A percentile compares a stretch with the other conserved stretches of the same genome.
phyloP scores from a whole-genome alignment of 2,113 vertebrate genomes.

The Phoxinus phoxinus region DNA sequence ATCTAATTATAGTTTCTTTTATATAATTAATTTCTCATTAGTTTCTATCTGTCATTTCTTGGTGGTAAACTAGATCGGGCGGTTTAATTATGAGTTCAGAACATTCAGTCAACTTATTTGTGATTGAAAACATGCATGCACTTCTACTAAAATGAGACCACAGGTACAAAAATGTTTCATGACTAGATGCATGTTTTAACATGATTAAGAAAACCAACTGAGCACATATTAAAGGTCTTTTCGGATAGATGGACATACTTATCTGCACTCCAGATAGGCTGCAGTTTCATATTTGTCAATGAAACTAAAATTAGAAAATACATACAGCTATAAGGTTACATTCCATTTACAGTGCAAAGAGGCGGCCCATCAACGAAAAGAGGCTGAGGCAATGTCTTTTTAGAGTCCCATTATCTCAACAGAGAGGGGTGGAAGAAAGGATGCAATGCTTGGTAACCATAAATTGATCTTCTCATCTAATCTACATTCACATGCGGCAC shows the following conservation, averaged over 20 bases:
- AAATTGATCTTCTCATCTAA: conserved; percentile 1
- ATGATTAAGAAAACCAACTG: no score
- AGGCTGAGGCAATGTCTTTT: not conserved
- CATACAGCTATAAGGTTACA: conserved; percentile 41
- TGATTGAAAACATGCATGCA: not conserved
- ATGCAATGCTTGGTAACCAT: not conserved
- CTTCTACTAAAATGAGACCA: not conserved
- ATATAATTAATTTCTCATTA: not conserved
- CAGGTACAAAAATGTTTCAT: not conserved
- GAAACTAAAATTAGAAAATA: conserved; percentile 26
- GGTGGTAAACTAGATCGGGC: not conserved
- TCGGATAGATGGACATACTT: not conserved
- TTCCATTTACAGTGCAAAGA: conserved; percentile 33
- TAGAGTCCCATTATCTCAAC: not conserved
- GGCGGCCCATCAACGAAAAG: not conserved
- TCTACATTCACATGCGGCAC: not conserved
- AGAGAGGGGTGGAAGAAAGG: not conserved
- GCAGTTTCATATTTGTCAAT: conserved; percentile 11
- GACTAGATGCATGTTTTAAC: not conserved
- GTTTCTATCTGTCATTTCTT: not conserved
- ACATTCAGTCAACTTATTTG: not conserved
- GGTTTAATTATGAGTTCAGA: not conserved
- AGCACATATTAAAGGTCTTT: not conserved
- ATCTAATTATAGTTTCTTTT: conserved; percentile 4
- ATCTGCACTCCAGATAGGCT: conserved; percentile 2